Evolutionary conservation across 2,113 vertebrate species (phyloP), one percentile per base, ranked within the genome.

Genomic region (Limanda limanda): DNA sequence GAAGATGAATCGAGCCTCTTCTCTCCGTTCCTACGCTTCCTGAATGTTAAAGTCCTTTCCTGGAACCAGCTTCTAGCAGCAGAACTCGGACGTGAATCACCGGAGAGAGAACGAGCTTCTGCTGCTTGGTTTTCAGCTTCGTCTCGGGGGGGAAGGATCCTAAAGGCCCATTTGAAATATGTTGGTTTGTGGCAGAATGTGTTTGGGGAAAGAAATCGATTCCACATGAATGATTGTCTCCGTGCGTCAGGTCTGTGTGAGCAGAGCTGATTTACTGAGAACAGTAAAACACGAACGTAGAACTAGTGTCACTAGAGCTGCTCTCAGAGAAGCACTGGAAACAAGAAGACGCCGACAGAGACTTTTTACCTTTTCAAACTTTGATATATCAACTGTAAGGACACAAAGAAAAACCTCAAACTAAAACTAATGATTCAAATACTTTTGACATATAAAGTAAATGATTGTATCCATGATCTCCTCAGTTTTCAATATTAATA

Each of bases 111-210:
- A 47, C 18, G 18, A 40, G 51, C n/a, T n/a, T n/a, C n/a, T n/a
- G 1, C 45, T 57, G 51, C 57, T 71, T 40, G 2, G 47, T 25
- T 76, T 60, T 57, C 52, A 57, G 56, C 68, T 40, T 31, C 0
- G 56, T 74, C 71, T 86, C 82, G 27, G 25, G 42, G 25, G 42
- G 51, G 67, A 27, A 45, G 48, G 68, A 60, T 23, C 37, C 75
- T 67, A 71, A 81, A 82, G 64, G 62, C 55, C 42, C 21, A 37
- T 72, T 76, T 74, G 12, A 85, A 83, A 78, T 69, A 20, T 64
- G 74, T 20, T 6, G 25, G 48, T 47, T 54, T 58, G 69, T 48
- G 62, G 72, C 66, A 80, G 69, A 72, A 59, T 6, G 13, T 23
- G 10, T n/a, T n/a, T n/a, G 59, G 54, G 45, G 12, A 47, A 47